Base-by-base conservation (phyloP, 1,140 invertebrate genomes). In the Drosophila bipectinata region DNA sequence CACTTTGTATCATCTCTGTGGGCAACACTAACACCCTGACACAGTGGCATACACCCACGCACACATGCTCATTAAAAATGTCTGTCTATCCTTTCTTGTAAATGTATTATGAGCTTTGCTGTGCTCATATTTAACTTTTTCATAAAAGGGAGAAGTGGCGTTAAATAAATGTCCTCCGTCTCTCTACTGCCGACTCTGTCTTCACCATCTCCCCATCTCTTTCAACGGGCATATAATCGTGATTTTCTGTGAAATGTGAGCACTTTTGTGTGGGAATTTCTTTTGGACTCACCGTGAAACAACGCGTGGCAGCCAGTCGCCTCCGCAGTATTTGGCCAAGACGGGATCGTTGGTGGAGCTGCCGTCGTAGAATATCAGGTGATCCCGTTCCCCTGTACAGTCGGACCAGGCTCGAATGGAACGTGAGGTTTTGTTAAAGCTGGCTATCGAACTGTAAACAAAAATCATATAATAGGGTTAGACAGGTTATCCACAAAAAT, bases 301-400 rank as follows among this genome's bases (percentile, higher is more conserved):
- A 12, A 98, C 94, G 44, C 94, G 92, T 0, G 96, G 96, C 69
- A 97, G 92, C 92, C 95, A 96, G 91, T 96, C 95, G 9, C 96
- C 97, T 4, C 97, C 97, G 90, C 97, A 98, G 90, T 97, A 97
- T 77, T 97, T 95, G 45, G 97, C 94, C 66, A 98, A 93, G 1
- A 98, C 94, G 0, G 96, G 95, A 90, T 97, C 96, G 72, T 96
- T 95, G 0, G 94, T 94, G 24, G 94, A 94, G 26, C 95, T 94
- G 18, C 97, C 97, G 92, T 98, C 97, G 90, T 97, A 97, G 83
- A 98, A 96, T 53, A 97, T 95, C 5, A 98, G 92, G 60, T 96
- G 94, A 92, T 98, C 97, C 24, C 95, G 94, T 76, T 96, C 95
- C 0, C 95, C 94, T 0, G 96, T 95, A 83, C 97, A 97, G 68